Percentiles rank a stretch among this genome's conserved stretches.
These are phyloP conservation scores for Carassius carassius DNA, from an alignment of 2,113 vertebrate genomes.

Conservation along the genomic window DNA sequence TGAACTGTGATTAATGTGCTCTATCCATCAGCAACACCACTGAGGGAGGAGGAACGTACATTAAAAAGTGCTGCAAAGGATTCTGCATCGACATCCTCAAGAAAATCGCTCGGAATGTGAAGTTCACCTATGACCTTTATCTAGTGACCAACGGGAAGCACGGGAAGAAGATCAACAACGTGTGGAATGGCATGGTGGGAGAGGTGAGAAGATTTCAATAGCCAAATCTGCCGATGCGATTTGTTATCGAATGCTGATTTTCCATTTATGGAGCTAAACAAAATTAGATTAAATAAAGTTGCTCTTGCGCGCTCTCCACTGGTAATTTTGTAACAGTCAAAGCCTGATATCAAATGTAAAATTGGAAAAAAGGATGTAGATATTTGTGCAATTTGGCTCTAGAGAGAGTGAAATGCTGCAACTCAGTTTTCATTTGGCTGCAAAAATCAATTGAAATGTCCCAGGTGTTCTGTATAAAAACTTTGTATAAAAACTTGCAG, in stretches of 20 bases:
- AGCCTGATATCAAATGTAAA: not conserved
- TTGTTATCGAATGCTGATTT: not conserved
- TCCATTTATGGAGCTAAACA: not conserved
- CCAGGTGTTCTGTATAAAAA: slow-evolving; percentile 1
- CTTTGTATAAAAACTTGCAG: not conserved
- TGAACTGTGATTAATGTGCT: slow-evolving; percentile 28
- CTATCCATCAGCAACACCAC: slow-evolving; percentile 86
- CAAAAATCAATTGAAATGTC: not conserved
- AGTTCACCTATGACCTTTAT: slow-evolving; percentile 98
- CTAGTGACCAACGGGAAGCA: slow-evolving; percentile 98
- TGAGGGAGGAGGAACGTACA: slow-evolving; percentile 88
- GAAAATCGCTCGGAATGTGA: slow-evolving; percentile 92
- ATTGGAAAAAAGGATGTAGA: not conserved
- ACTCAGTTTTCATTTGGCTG: not conserved
- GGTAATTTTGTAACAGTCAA: slow-evolving; percentile 25
- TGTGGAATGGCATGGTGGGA: slow-evolving; percentile 87
- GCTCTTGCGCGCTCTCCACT: not conserved
- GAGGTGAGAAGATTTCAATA: slow-evolving; percentile 80
- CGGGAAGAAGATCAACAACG: slow-evolving; percentile 86
- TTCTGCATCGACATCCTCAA: slow-evolving; percentile 99
- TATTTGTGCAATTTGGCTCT: slow-evolving; percentile 10
- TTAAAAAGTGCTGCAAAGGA: slow-evolving; percentile 98
- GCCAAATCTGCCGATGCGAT: not conserved
- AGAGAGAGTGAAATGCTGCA: slow-evolving; percentile 9
- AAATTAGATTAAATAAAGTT: not conserved